phyloP scores from a whole-genome alignment of 2,888 invertebrate species.

The Trichopria drosophilae region DNA sequence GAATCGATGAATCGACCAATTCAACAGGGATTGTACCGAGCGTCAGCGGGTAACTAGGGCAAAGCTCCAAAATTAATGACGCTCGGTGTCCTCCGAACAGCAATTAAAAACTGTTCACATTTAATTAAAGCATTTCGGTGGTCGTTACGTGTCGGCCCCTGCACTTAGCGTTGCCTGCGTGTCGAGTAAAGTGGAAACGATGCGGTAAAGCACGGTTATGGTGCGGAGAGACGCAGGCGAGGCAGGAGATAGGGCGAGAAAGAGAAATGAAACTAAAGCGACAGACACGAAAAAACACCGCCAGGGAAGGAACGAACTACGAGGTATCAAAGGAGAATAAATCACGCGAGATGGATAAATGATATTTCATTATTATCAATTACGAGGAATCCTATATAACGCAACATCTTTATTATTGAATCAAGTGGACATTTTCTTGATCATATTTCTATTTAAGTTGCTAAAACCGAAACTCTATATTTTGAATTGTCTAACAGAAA shows the following conservation, averaged over 20 bases:
- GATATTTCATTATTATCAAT: no score
- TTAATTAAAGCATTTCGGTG: constrained; percentile 48
- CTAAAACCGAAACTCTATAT: no score
- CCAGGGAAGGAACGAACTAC: constrained; percentile 15
- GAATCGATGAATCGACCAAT: constrained; percentile 38
- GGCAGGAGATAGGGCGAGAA: constrained; percentile 18
- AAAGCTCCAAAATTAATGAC: constrained; percentile 44
- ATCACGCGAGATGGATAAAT: no score
- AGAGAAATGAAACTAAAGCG: constrained; percentile 25
- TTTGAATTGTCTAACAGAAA: no score
- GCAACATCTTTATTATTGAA: no score
- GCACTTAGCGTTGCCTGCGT: constrained; percentile 16
- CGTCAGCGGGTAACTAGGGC: constrained; percentile 46
- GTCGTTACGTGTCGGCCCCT: constrained; percentile 32
- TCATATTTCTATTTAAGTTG: no score
- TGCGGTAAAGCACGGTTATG: no score
- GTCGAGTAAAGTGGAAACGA: constrained; percentile 32
- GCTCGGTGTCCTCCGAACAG: constrained; percentile 37
- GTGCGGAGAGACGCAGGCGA: no score
- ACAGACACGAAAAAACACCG: constrained; percentile 20
- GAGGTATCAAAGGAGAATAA: background rate
- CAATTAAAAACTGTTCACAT: constrained; percentile 50
- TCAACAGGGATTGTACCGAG: constrained; percentile 32
- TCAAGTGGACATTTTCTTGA: no score
- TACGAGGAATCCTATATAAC: no score